These are phyloP conservation scores for Tympanuchus pallidicinctus DNA, from an alignment of 2,113 vertebrate species.

Conservation along the genomic window DNA sequence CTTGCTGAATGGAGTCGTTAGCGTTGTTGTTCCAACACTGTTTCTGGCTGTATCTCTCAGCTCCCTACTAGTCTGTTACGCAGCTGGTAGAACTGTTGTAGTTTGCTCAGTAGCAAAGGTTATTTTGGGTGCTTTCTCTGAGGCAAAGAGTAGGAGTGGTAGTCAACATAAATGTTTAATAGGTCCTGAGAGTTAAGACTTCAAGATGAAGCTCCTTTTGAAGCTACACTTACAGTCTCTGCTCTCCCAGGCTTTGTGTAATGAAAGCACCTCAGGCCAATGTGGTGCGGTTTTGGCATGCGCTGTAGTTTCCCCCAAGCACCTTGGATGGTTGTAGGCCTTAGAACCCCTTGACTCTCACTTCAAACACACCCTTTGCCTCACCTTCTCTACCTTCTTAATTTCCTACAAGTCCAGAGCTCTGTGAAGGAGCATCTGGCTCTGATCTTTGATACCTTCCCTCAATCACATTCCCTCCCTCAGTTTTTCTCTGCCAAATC, in stretches of 20 bases:
- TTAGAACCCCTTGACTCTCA: slow-evolving; percentile 62
- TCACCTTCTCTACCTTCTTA: slow-evolving; percentile 66
- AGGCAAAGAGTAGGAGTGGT: slow-evolving; percentile 69
- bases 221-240: slow-evolving; percentile 60
- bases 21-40: neutral
- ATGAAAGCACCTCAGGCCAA: slow-evolving; percentile 63
- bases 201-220: slow-evolving; percentile 69
- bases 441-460: slow-evolving; percentile 68
- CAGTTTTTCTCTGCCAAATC: slow-evolving; percentile 62
- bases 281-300: slow-evolving; percentile 70
- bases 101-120: slow-evolving; percentile 64
- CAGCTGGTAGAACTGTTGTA: slow-evolving; percentile 39
- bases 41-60: slow-evolving; percentile 61
- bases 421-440: slow-evolving; percentile 54
- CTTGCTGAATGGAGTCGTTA: neutral
- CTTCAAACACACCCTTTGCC: slow-evolving; percentile 67
- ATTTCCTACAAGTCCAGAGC: slow-evolving; percentile 64
- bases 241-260: slow-evolving; percentile 65
- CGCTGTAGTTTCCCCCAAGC: slow-evolving; percentile 8
- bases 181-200: slow-evolving; percentile 69
- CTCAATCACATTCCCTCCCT: slow-evolving; percentile 52
- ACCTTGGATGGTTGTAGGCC: slow-evolving; percentile 50
- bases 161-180: slow-evolving; percentile 74
- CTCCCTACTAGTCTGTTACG: slow-evolving; percentile 19
- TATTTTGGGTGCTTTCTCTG: slow-evolving; percentile 64